A percentile compares a stretch with the other conserved stretches of the same genome.
These are phyloP conservation scores for Meganola albula DNA, from an alignment of 2,888 invertebrate species.

Conservation along the genomic window DNA sequence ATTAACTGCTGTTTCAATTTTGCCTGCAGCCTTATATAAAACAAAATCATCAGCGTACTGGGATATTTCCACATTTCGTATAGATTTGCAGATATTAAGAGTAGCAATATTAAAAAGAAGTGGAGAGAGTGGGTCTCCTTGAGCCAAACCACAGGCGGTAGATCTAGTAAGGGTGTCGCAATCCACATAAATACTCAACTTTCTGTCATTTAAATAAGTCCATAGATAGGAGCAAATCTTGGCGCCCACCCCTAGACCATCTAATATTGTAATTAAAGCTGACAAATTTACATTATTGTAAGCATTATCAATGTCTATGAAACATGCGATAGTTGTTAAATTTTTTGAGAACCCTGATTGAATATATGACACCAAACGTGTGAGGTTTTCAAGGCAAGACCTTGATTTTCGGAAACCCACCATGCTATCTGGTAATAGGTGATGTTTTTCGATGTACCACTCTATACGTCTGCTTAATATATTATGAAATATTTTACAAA, in stretches of 20 bases:
- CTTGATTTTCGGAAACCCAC: constrained; percentile 4
- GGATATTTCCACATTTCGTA: neutral
- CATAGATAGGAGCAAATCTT: neutral
- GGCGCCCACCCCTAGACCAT: too few relatives aligned
- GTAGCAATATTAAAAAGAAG: constrained; percentile 1
- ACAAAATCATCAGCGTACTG: constrained; percentile 4
- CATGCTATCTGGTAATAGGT: neutral
- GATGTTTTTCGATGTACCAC: constrained; percentile 5
- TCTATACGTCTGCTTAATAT: constrained; percentile 4
- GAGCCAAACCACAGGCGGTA: neutral
- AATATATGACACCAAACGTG: neutral
- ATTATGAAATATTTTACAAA: constrained; percentile 5
- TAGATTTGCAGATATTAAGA: neutral
- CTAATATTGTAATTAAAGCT: too few relatives aligned
- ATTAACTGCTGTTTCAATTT: neutral
- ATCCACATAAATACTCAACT: neutral
- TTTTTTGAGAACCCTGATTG: constrained; percentile 1
- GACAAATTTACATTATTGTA: too few relatives aligned
- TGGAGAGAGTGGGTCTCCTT: neutral
- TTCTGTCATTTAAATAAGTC: neutral
- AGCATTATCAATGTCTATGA: constrained; percentile 1
- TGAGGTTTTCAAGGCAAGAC: constrained; percentile 3
- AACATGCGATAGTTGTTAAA: neutral
- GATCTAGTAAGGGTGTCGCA: neutral
- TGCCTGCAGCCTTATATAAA: neutral